Evolutionary conservation across 2,797 vertebrate species (phyloP).

Genomic region (Chaenodraco wilsoni): DNA sequence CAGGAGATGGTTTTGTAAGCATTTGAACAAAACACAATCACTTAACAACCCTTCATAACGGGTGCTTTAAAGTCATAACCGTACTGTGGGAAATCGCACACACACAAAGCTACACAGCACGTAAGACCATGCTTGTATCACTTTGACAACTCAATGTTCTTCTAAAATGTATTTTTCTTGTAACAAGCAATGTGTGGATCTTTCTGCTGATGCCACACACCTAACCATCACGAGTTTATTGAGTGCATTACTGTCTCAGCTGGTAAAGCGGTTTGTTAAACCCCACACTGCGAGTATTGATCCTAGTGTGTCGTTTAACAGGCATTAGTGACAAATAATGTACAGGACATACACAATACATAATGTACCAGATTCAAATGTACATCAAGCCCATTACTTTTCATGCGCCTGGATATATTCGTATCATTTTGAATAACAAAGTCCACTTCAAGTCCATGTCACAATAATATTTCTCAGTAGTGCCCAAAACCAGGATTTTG

Average conservation of each 20-base stretch:
- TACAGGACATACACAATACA: background rate
- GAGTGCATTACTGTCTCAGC: background rate
- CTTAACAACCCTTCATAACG: background rate
- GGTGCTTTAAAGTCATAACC: background rate
- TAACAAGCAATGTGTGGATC: background rate
- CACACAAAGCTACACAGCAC: background rate
- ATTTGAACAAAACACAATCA: background rate
- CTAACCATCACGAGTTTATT: background rate
- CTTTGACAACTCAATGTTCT: background rate
- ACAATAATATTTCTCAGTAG: too few species aligned
- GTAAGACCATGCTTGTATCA: background rate
- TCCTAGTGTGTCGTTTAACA: background rate
- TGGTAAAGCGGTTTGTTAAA: background rate
- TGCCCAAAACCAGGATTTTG: too few species aligned
- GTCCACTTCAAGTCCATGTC: too few species aligned
- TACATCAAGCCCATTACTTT: background rate
- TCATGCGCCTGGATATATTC: too few species aligned
- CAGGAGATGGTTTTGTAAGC: background rate
- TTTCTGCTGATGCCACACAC: background rate
- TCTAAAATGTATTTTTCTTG: too few species aligned
- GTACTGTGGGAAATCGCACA: background rate
- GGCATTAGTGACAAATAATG: background rate
- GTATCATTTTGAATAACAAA: too few species aligned
- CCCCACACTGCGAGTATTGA: background rate
- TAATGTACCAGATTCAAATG: background rate